phyloP scores from a whole-genome alignment of 2,113 vertebrate species.

The Eudyptes chrysolophus region DNA sequence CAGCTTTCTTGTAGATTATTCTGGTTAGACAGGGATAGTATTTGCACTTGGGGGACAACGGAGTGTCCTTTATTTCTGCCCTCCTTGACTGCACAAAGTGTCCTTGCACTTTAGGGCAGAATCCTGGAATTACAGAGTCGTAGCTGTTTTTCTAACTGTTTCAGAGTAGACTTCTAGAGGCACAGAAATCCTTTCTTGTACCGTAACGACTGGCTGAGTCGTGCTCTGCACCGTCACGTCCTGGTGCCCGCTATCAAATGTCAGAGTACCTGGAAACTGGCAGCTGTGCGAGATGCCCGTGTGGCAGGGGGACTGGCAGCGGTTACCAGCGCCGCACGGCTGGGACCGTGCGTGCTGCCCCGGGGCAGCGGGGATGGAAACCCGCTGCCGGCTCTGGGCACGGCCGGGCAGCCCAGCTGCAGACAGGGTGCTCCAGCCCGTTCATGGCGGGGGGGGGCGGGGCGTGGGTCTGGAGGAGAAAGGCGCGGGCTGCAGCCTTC shows the following conservation, averaged over 20 bases:
- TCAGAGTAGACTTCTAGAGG: background rate
- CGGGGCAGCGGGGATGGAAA: background rate
- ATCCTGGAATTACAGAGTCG: background rate
- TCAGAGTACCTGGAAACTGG: background rate
- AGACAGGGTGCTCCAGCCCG: background rate
- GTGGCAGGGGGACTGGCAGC: background rate
- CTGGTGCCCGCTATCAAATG: background rate
- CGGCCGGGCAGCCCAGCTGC: background rate
- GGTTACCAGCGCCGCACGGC: fast-evolving
- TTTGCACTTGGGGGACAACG: constrained; percentile 17
- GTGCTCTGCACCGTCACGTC: background rate
- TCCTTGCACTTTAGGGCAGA: constrained; percentile 11
- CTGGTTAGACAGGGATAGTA: background rate
- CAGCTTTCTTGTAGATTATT: constrained; percentile 2
- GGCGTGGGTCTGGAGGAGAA: background rate
- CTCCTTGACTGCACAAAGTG: constrained; percentile 1
- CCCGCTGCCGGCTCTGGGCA: background rate
- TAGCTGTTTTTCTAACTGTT: background rate
- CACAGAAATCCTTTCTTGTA: background rate
- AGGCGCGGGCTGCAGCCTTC: background rate
- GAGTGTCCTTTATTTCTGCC: background rate
- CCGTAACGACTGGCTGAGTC: background rate
- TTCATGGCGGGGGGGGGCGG: no score
- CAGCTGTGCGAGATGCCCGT: background rate
- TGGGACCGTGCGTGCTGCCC: background rate